Base-by-base conservation (phyloP, 2,888 invertebrate genomes). In the Alloscopus bannaensis region DNA sequence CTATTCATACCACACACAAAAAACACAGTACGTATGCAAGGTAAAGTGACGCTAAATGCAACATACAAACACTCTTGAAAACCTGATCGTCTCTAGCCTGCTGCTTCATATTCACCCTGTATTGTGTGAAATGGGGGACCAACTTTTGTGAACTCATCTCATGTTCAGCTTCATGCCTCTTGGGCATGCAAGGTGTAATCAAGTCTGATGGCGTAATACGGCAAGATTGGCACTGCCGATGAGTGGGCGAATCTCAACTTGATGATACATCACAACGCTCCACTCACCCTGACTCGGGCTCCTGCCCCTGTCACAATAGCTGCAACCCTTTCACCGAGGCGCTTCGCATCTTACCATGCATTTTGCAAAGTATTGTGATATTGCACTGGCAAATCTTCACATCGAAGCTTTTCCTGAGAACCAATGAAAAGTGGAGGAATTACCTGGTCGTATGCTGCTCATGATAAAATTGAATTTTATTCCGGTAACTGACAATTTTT, bases 401-500 rank as follows among this genome's bases (percentile, higher is more conserved):
- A 20, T 31, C 1, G 66, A 66, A 28, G 79, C 71, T 60, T 28
- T 6, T 22, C 11, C 26, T n/a, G 20, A 16, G 64, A 68, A 36
- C 79, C 79, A 79, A 79, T 79, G 40, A 29, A 3, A n/a, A 29
- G 40, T 8, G 60, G 59, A 52, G 59, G 65, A 52, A 16, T 11
- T 24, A 57, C 45, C 72, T 50, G 24, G 20, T 50, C 50, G 66
- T 79, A 64, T 28, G 28, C 16, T 4, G 1, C 22, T 36, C 4
- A 47, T 70, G 28, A 52, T n/a, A 42, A 79, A 79, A 79, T 79
- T 79, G 79, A 79, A 79, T 79, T 79, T 79, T 79, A 73, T 81
- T 78, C 81, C 81, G 72, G 81, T 73, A 81, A 81, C 81, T 68
- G 81, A 78, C 78, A 81, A 81, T 73, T 81, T 78, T 81, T 68